Base-by-base conservation (phyloP, 2,113 vertebrate genomes). In the Amia ocellicauda region DNA sequence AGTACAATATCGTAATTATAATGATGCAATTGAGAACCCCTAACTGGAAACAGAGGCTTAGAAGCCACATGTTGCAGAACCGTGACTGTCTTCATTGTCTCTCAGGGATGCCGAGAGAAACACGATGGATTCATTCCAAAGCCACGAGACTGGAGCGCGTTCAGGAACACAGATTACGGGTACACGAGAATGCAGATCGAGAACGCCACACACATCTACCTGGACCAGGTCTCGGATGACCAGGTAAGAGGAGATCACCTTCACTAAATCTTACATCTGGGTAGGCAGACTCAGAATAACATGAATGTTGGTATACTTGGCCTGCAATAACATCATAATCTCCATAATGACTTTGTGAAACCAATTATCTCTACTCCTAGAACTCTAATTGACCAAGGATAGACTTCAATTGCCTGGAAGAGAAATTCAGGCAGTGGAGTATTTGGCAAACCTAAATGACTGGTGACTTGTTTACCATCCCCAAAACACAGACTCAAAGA, bases 211-310 rank as follows among this genome's bases (percentile, higher is more conserved):
- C 93, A 93, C 63, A 19, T 95, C 42, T 90, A 92, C 77, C 60
- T 95, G 75, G 91, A 95, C 79, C 93, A 95, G 79, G 89, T 95
- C 64, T 95, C 93, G 0, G 93, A 94, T 2, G 92, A 94, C 73
- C 89, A 93, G 91, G 93, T 96, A 67, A 77, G 84, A 19, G 26
- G 16, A 17, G 29, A 36, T 51, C 54, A 27, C 13, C 31, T 24
- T 19, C 31, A 3, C 36, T 53, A 36, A 36, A 36, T 36, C 31
- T 2, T 36, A 11, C n/a, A n/a, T n/a, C n/a, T 7, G 31, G 31
- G 19, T 43, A 43, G 47, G 16, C 40, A 26, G 19, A 36, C 5
- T 11, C 11, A 36, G 31, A n/a, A 36, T 36, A 36, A 36, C n/a
- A 36, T 36, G 31, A 36, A 36, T 36, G 5, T 36, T 36, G 31